Percentiles rank a stretch among this genome's conserved stretches.
Evolutionary conservation across 1,140 invertebrate genomes (phyloP).

Genomic region (Oryzaephilus surinamensis): DNA sequence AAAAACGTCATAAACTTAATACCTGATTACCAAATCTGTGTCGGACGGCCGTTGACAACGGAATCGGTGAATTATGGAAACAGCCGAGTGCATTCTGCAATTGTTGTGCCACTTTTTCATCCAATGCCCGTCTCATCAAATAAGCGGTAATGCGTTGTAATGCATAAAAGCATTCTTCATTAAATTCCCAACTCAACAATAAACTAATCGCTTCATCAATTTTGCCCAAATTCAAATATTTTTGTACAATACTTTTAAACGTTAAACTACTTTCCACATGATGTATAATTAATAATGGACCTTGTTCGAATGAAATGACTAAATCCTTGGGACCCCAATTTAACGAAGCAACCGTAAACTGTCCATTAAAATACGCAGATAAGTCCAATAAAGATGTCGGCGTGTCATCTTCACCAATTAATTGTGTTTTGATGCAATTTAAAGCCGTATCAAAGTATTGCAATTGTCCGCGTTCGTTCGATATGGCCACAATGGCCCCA

Average conservation of each 20-base stretch:
- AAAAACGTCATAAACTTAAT: slow-evolving; percentile 2
- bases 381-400: slow-evolving; percentile 54
- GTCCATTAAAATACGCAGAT: slow-evolving; percentile 54
- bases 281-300: slow-evolving; percentile 36
- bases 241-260: slow-evolving; percentile 45
- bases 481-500: slow-evolving; percentile 54
- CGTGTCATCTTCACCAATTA: slow-evolving; percentile 54
- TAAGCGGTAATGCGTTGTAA: slow-evolving; percentile 62
- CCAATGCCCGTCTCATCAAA: slow-evolving; percentile 53
- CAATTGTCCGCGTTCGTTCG: slow-evolving; percentile 61
- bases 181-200: slow-evolving; percentile 59
- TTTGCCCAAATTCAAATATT: slow-evolving; percentile 51
- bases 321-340: slow-evolving; percentile 38
- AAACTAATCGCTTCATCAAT: slow-evolving; percentile 59
- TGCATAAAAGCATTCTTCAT: slow-evolving; percentile 52
- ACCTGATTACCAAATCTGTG: slow-evolving; percentile 35
- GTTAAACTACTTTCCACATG: slow-evolving; percentile 25
- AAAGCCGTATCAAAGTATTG: slow-evolving; percentile 69
- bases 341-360: slow-evolving; percentile 48
- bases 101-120: slow-evolving; percentile 49
- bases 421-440: slow-evolving; percentile 53
- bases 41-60: slow-evolving; percentile 54
- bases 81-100: slow-evolving; percentile 61
- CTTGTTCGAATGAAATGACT: slow-evolving; percentile 48
- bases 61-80: slow-evolving; percentile 53